Percentiles rank a stretch among this genome's conserved stretches.
These are phyloP conservation scores for Lepas anatifera DNA, from an alignment of 2,888 invertebrate genomes.

Conservation along the genomic window DNA sequence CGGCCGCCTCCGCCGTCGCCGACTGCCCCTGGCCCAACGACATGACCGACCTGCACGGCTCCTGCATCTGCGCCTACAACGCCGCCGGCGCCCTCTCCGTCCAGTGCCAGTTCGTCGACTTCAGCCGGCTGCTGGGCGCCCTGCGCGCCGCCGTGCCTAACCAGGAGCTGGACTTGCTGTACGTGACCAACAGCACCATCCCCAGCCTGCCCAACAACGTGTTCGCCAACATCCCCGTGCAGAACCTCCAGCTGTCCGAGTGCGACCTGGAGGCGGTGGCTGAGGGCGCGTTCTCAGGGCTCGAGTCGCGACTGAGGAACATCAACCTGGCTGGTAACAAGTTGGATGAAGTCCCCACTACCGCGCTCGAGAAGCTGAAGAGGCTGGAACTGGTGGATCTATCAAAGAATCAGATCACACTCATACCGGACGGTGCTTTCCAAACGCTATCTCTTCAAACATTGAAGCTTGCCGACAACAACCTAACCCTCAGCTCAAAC, in stretches of 20 bases:
- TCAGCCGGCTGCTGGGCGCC: conserved; percentile 56
- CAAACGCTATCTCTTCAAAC: conserved; percentile 43
- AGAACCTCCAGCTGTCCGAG: conserved; percentile 58
- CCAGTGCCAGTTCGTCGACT: conserved; percentile 81
- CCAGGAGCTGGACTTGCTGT: conserved; percentile 69
- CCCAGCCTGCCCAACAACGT: conserved; percentile 29
- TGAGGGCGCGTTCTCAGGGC: conserved; percentile 62
- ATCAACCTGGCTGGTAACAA: conserved; percentile 60
- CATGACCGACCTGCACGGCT: conserved; percentile 58
- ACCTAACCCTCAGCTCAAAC: conserved; percentile 54
- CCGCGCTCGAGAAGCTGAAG: conserved; percentile 51
- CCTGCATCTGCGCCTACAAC: conserved; percentile 55
- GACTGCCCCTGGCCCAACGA: conserved; percentile 74
- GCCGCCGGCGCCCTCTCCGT: conserved; percentile 56
- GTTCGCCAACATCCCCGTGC: conserved; percentile 22
- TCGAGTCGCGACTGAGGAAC: conserved; percentile 64
- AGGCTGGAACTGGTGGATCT: conserved; percentile 68
- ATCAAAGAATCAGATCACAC: conserved; percentile 62
- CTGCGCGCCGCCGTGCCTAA: conserved; percentile 40
- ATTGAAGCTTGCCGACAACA: conserved; percentile 75
- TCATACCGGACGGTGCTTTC: conserved; percentile 63
- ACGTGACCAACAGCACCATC: conserved; percentile 77
- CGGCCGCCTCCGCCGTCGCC: conserved; percentile 18
- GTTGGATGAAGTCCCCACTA: conserved; percentile 61
- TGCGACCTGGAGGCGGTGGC: conserved; percentile 60